Percentiles rank a stretch among this genome's conserved stretches.
phyloP scores from a whole-genome alignment of 1,140 invertebrate species.

The Cepaea nemoralis region DNA sequence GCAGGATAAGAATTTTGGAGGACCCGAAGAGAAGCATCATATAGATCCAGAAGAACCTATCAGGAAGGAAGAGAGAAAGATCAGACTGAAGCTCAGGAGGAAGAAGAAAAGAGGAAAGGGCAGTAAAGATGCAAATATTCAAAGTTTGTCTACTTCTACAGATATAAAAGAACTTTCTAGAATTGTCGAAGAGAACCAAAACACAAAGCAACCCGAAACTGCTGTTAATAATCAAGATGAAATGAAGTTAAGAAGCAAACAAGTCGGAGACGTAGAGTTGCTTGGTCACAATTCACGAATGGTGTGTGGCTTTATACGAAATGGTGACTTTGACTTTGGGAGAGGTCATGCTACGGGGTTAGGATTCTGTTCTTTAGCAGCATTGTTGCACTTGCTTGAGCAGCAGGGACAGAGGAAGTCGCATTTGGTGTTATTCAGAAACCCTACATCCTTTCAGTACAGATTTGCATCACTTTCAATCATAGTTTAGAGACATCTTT shows the following conservation, averaged over 20 bases:
- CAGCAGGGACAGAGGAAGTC: not conserved
- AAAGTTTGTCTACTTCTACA: not conserved
- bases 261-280: not conserved
- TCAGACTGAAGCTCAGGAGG: conserved; percentile 72
- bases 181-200: not conserved
- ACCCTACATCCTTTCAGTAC: conserved; percentile 62
- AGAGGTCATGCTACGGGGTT: conserved; percentile 58
- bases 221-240: not conserved
- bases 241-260: not conserved
- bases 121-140: conserved; percentile 13
- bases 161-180: not conserved
- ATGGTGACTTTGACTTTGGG: conserved; percentile 80
- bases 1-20: conserved; percentile 67
- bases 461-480: conserved; percentile 59
- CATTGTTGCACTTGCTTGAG: conserved; percentile 46
- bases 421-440: conserved; percentile 58
- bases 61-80: conserved; percentile 49
- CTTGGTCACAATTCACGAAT: conserved; percentile 69
- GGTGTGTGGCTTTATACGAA: conserved; percentile 81
- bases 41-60: conserved; percentile 73
- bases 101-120: conserved; percentile 43
- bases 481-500: not conserved
- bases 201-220: not conserved
- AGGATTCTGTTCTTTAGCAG: conserved; percentile 59
- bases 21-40: conserved; percentile 75